Conservation (phyloP, 2,113 vertebrate species). For the Bombycilla garrulus region DNA sequence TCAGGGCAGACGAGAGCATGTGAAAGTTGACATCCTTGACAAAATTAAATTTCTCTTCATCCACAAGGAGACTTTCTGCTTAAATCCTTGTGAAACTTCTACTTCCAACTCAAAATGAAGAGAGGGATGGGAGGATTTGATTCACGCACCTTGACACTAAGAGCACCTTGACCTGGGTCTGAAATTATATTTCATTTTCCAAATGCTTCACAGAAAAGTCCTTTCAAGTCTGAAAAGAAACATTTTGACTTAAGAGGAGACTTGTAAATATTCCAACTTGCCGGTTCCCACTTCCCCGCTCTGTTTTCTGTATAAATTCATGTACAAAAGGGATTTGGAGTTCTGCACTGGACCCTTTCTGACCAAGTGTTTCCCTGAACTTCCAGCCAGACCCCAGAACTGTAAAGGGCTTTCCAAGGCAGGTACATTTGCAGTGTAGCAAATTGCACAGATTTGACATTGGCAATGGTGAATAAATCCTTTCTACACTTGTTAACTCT, state of each 20-base stretch:
- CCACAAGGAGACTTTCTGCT: neutral
- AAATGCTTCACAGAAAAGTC: neutral
- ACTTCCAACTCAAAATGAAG: neutral
- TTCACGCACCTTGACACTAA: neutral
- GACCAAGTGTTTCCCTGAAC: neutral
- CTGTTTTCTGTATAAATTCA: neutral
- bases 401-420: neutral
- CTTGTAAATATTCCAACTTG: neutral
- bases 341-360: neutral
- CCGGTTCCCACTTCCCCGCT: neutral
- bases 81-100: neutral
- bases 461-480: neutral
- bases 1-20: neutral
- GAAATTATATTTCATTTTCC: neutral
- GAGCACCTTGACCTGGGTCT: neutral
- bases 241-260: neutral
- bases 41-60: neutral
- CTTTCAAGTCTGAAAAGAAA: neutral
- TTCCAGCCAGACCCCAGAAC: neutral
- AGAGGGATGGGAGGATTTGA: neutral
- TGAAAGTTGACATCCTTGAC: neutral
- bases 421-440: neutral
- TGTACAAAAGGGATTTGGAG: neutral
- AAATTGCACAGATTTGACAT: neutral
- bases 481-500: conserved; percentile 29